Evolutionary conservation across 2,888 invertebrate species (phyloP), one percentile per base, ranked within the genome.

Genomic region (Marronus borbonicus): DNA sequence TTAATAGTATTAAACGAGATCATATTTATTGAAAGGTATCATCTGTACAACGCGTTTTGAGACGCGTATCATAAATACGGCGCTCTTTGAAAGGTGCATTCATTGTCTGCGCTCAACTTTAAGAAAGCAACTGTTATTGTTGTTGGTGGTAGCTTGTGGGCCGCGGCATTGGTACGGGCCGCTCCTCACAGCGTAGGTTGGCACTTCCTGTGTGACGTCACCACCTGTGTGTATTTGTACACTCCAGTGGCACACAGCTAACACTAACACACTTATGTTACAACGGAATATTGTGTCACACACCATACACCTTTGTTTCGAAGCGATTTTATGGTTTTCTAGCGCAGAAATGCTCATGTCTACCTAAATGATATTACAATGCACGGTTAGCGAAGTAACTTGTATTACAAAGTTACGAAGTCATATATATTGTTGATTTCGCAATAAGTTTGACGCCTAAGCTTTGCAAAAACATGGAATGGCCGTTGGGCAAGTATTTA

Each of bases 191-290:
- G 86, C 85, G 87, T 87, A 85, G 87, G 87, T 83, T 85, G 85
- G 81, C 84, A 87, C 86, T 87, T 87, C 87, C 87, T 86, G 87
- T 86, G 85, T 85, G 86, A 86, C 85, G 85, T 86, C 85, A 86
- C 82, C 83, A 85, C 83, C 83, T 84, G 84, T 84, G 82, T 72
- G 72, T 72, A 60, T 70, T 70, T 70, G 70, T 83, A 80, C 81
- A 81, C 80, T 77, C 80, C 83, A 81, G 84, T 83, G 83, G 84
- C 84, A 83, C 81, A 80, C 79, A 83, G 80, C 80, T 78, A 78
- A 78, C 79, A 80, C 78, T 80, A 82, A 77, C 76, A 79, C 77
- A 79, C 72, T 74, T 79, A 76, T 52, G 52, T 60, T 55, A 60
- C 60, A 60, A 58, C 72, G 60, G 58, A 72, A 72, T 72, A 60